Percentiles rank a stretch among this genome's conserved stretches.
These are phyloP conservation scores for Thaumatotibia leucotreta DNA, from an alignment of 1,140 invertebrate species.

Conservation along the genomic window DNA sequence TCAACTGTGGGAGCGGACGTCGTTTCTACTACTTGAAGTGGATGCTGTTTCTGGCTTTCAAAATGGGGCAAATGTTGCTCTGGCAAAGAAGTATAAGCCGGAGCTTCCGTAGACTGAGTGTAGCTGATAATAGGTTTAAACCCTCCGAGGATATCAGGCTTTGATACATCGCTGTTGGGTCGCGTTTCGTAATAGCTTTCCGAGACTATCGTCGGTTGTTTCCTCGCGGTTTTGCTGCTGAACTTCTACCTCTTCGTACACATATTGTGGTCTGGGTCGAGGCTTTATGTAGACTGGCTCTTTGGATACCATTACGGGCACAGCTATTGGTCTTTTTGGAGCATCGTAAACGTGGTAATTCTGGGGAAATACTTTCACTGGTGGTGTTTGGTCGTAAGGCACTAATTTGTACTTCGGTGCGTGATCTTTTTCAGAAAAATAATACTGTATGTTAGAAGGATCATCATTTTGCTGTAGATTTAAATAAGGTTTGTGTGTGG, in stretches of 20 bases:
- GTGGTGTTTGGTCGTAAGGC: conserved; percentile 72
- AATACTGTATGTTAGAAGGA: conserved; percentile 50
- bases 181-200: conserved; percentile 62
- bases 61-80: conserved; percentile 19
- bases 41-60: conserved; percentile 29
- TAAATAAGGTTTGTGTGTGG: conserved; percentile 45
- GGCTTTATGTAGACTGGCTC: conserved; percentile 52
- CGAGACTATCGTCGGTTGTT: conserved; percentile 47
- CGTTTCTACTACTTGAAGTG: conserved; percentile 25
- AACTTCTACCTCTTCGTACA: conserved; percentile 36
- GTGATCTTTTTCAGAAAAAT: conserved; percentile 53
- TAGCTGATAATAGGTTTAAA: conserved; percentile 64
- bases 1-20: conserved; percentile 23
- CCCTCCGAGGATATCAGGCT: conserved; percentile 58
- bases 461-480: conserved; percentile 54
- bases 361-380: conserved; percentile 44
- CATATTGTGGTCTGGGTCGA: conserved; percentile 44
- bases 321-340: conserved; percentile 37
- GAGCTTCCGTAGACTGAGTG: conserved; percentile 29
- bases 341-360: conserved; percentile 30
- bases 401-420: conserved; percentile 65
- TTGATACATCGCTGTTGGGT: conserved; percentile 22
- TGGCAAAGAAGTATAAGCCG: conserved; percentile 28
- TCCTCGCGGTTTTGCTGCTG: conserved; percentile 40
- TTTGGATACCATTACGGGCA: conserved; percentile 32